Evolutionary conservation across 2,888 invertebrate species (phyloP).

Genomic region (Platycheirus albimanus): DNA sequence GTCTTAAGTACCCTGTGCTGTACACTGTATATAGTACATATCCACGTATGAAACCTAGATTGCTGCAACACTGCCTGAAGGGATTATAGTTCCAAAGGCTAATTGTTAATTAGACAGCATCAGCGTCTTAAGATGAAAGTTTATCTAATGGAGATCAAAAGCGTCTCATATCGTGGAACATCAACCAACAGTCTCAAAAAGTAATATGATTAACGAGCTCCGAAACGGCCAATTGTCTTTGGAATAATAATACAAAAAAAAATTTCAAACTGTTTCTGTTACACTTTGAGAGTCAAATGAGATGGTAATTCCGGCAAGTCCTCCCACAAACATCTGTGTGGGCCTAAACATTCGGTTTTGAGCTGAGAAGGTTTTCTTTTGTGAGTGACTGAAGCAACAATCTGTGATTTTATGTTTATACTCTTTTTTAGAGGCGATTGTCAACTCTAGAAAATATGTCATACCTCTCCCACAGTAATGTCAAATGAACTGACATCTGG

Average conservation of each 20-base stretch:
- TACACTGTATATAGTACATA: too few relatives aligned
- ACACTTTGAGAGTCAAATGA: constrained; percentile 34
- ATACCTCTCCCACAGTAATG: constrained; percentile 69
- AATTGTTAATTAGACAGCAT: constrained; percentile 67
- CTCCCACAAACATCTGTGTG: constrained; percentile 51
- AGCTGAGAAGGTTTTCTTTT: constrained; percentile 28
- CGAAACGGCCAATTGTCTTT: constrained; percentile 59
- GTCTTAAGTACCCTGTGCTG: neutral
- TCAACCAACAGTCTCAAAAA: constrained; percentile 18
- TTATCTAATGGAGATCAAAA: constrained; percentile 46
- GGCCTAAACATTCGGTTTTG: neutral
- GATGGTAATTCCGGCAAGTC: constrained; percentile 53
- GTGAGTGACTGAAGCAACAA: neutral
- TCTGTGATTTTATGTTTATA: neutral
- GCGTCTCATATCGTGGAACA: constrained; percentile 41
- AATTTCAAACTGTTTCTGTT: constrained; percentile 9
- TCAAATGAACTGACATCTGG: constrained; percentile 63
- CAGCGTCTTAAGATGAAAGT: constrained; percentile 8
- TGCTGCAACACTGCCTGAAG: constrained; percentile 1
- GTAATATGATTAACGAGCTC: constrained; percentile 60
- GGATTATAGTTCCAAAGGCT: constrained; percentile 49
- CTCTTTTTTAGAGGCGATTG: constrained; percentile 62
- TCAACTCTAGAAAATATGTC: constrained; percentile 65
- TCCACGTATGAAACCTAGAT: neutral
- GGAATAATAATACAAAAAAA: constrained; percentile 11